phyloP scores from a whole-genome alignment of 2,113 vertebrate species.

The Murina feae region DNA sequence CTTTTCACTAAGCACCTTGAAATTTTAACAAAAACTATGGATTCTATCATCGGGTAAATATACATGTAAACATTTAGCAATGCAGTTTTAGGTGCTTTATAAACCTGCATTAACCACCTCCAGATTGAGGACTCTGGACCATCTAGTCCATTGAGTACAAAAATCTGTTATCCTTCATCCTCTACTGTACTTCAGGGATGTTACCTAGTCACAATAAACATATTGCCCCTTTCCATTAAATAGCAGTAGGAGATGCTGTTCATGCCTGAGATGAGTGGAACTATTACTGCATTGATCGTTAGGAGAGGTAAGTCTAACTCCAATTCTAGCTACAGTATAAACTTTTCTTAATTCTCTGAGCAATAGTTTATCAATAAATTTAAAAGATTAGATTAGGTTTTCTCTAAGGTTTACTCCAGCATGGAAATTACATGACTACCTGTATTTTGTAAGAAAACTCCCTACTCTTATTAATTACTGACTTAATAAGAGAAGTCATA shows the following conservation, averaged over 20 bases:
- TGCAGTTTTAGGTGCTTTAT: neutral
- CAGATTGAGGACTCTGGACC: neutral
- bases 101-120: neutral
- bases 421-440: neutral
- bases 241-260: neutral
- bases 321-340: neutral
- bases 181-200: neutral
- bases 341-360: neutral
- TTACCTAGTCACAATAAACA: neutral
- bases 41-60: neutral
- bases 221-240: neutral
- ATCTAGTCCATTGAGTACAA: neutral
- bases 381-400: neutral
- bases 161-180: neutral
- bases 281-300: neutral
- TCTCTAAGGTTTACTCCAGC: neutral
- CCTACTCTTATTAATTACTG: neutral
- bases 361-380: neutral
- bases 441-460: neutral
- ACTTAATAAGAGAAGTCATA: neutral
- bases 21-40: neutral
- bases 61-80: neutral
- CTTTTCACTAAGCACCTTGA: neutral
- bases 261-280: neutral
- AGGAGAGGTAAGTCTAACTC: neutral